A percentile compares a stretch with the other conserved stretches of the same genome.
These are phyloP conservation scores for Rhynchomys soricoides DNA, from an alignment of 2,113 vertebrate genomes.

Conservation along the genomic window DNA sequence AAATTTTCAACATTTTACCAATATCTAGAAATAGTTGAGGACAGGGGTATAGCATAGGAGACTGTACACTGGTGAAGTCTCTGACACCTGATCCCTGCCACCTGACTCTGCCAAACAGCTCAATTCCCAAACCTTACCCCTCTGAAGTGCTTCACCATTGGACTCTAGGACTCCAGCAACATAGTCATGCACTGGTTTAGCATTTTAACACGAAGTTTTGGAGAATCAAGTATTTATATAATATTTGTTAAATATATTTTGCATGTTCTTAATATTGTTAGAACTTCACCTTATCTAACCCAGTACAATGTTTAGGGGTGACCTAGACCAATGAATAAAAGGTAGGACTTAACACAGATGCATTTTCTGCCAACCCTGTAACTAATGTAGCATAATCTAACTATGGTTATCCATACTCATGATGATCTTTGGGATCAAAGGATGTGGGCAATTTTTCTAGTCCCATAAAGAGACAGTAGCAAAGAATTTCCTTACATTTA, in stretches of 20 bases:
- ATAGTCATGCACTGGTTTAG: background rate
- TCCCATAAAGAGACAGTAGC: background rate
- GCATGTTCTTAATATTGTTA: background rate
- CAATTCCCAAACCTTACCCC: background rate
- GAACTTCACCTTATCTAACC: background rate
- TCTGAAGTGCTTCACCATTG: background rate
- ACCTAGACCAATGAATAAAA: constrained; percentile 26
- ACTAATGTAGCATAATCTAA: background rate
- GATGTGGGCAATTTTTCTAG: background rate
- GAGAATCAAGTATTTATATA: background rate
- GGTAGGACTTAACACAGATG: background rate
- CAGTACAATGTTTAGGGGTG: background rate
- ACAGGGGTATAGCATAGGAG: background rate
- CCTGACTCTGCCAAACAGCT: background rate
- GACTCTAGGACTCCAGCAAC: background rate
- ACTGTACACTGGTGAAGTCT: background rate
- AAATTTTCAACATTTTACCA: constrained; percentile 34
- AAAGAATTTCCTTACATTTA: background rate
- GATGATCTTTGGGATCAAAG: background rate
- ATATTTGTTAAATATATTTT: background rate
- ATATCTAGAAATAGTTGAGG: background rate
- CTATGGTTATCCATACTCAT: background rate
- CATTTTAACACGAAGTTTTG: background rate
- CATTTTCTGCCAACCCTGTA: background rate
- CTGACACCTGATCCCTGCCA: background rate